These are phyloP conservation scores for Premnoplex brunnescens DNA, from an alignment of 2,797 vertebrate genomes.

Conservation along the genomic window DNA sequence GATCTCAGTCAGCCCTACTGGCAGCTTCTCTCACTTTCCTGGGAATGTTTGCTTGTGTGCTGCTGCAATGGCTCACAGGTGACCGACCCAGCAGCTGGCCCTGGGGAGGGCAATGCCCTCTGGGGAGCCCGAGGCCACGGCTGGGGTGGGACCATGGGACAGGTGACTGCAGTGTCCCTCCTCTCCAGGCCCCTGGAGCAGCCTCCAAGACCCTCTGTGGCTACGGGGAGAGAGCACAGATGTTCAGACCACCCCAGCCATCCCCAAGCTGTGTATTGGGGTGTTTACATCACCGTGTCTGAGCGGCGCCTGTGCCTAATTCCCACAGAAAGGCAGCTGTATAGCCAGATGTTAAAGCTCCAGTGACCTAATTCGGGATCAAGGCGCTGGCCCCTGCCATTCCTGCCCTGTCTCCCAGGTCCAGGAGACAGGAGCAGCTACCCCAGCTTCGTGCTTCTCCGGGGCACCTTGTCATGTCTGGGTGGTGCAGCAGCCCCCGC, in stretches of 20 bases:
- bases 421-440: background rate
- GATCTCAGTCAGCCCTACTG: background rate
- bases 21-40: background rate
- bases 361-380: background rate
- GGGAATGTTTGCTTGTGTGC: background rate
- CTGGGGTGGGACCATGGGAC: accelerated
- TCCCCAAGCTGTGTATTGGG: accelerated
- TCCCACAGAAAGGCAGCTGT: accelerated
- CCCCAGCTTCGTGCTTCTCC: no score
- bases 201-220: background rate
- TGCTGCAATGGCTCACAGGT: background rate
- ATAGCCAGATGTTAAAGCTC: background rate
- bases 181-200: accelerated
- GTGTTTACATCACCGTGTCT: accelerated
- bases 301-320: accelerated
- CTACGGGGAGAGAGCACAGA: background rate
- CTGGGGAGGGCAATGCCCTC: background rate
- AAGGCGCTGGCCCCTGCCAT: accelerated
- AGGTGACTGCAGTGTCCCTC: accelerated
- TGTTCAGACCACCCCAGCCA: background rate
- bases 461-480: background rate
- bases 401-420: background rate
- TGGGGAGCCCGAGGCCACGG: accelerated
- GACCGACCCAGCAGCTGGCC: background rate
- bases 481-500: accelerated